Conservation (phyloP, 2,113 vertebrate genomes). For the Ancistrus triradiatus region DNA sequence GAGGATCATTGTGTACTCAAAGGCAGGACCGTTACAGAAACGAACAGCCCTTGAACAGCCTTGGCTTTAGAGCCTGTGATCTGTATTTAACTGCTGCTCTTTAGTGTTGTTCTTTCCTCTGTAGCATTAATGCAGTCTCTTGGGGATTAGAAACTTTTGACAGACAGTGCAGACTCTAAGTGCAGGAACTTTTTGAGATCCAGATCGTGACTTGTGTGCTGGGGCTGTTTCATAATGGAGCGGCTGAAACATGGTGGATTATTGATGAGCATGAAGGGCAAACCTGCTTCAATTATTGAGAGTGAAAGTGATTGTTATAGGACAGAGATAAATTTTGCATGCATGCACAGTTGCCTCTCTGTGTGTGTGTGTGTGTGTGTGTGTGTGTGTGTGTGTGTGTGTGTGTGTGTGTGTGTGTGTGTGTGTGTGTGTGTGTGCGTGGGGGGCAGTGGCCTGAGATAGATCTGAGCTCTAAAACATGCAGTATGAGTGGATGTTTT, state of each 20-base stretch:
- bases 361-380: not conserved
- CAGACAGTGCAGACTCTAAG: too few species aligned
- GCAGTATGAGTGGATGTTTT: too few species aligned
- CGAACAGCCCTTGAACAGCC: too few species aligned
- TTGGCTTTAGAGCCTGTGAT: too few species aligned
- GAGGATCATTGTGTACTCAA: too few species aligned
- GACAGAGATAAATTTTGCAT: conserved; percentile 25
- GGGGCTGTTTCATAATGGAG: not conserved
- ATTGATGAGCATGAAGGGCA: conserved; percentile 24
- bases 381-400: not conserved
- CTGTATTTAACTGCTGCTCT: too few species aligned
- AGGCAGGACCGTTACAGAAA: too few species aligned
- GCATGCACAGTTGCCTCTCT: not conserved
- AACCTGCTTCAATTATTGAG: conserved; percentile 22
- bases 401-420: not conserved
- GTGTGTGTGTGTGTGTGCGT: not conserved
- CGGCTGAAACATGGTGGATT: conserved; percentile 6
- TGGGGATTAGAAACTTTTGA: too few species aligned
- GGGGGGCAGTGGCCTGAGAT: too few species aligned
- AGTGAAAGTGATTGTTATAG: conserved; percentile 23
- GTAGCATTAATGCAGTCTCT: too few species aligned
- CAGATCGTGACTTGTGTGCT: not conserved
- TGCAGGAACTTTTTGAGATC: not conserved
- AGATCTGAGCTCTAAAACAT: conserved; percentile 21
- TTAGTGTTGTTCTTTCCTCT: too few species aligned